Conservation (phyloP, 2,113 vertebrate genomes). For the Furnarius figulus region DNA sequence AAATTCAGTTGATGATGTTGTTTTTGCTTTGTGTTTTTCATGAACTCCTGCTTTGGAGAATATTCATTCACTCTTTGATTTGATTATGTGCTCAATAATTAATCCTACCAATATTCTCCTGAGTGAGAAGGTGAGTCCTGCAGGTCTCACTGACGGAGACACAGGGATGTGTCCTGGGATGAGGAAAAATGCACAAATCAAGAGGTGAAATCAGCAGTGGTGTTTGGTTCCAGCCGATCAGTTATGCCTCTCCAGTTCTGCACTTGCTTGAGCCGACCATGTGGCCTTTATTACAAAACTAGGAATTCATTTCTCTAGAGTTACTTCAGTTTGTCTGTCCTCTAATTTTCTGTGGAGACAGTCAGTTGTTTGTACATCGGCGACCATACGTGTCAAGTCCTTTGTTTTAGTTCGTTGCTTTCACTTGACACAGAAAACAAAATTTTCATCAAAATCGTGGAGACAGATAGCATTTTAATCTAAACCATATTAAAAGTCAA, state of each 20-base stretch:
- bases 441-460: background rate
- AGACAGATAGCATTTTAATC: constrained; percentile 32
- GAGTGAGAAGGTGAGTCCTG: background rate
- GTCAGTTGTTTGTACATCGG: background rate
- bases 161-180: background rate
- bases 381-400: background rate
- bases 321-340: constrained; percentile 16
- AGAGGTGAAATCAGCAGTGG: background rate
- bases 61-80: background rate
- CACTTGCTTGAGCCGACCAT: fast-evolving
- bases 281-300: constrained; percentile 41
- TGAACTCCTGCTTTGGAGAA: background rate
- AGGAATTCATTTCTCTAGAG: background rate
- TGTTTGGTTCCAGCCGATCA: background rate
- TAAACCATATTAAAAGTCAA: background rate
- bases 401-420: constrained; percentile 1
- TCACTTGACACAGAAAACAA: background rate
- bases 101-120: background rate
- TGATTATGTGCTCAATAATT: background rate
- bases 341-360: constrained; percentile 30
- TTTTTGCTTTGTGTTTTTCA: background rate
- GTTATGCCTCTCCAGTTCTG: background rate
- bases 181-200: background rate
- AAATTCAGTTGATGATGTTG: fast-evolving
- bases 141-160: background rate